Evolutionary conservation across 1,140 invertebrate species (phyloP).

Genomic region (Drosophila pseudoobscura): DNA sequence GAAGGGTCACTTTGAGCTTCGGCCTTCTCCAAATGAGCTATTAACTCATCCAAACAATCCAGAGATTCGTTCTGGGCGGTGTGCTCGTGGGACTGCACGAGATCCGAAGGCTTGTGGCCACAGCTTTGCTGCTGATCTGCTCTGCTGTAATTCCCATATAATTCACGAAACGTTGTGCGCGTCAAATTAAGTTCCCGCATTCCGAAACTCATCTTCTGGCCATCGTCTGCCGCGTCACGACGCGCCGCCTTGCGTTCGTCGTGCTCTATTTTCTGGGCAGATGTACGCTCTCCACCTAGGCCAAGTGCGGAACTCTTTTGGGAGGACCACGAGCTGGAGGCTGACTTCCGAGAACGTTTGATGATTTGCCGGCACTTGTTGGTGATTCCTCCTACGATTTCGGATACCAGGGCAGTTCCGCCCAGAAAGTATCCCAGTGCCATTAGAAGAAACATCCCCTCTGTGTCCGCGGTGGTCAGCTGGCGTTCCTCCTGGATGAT

Average conservation of each 20-base stretch:
- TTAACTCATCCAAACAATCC: constrained; percentile 50
- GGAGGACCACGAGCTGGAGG: constrained; percentile 68
- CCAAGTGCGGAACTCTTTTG: constrained; percentile 37
- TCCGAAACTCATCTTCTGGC: constrained; percentile 60
- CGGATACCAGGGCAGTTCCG: constrained; percentile 84
- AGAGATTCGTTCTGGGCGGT: constrained; percentile 23
- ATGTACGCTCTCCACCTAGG: constrained; percentile 19
- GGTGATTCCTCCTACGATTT: constrained; percentile 87
- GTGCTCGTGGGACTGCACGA: not conserved
- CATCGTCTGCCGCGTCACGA: constrained; percentile 53
- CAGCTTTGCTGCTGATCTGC: constrained; percentile 9
- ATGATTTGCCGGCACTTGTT: constrained; percentile 84
- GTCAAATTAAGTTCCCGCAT: constrained; percentile 74
- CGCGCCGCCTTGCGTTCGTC: constrained; percentile 52
- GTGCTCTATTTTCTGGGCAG: constrained; percentile 49
- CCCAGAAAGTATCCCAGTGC: constrained; percentile 87
- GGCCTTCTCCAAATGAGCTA: constrained; percentile 31
- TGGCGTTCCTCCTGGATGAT: constrained; percentile 86
- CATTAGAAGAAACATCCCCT: constrained; percentile 90
- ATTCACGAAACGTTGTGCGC: constrained; percentile 65
- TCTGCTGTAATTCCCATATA: constrained; percentile 60
- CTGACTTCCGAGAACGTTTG: constrained; percentile 61
- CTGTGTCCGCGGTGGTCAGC: constrained; percentile 89
- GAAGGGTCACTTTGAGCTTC: not conserved
- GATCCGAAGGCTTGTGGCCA: not conserved